A percentile compares a stretch with the other conserved stretches of the same genome.
Conservation (phyloP, 1,140 invertebrate genomes). For the Camponotus pennsylvanicus region DNA sequence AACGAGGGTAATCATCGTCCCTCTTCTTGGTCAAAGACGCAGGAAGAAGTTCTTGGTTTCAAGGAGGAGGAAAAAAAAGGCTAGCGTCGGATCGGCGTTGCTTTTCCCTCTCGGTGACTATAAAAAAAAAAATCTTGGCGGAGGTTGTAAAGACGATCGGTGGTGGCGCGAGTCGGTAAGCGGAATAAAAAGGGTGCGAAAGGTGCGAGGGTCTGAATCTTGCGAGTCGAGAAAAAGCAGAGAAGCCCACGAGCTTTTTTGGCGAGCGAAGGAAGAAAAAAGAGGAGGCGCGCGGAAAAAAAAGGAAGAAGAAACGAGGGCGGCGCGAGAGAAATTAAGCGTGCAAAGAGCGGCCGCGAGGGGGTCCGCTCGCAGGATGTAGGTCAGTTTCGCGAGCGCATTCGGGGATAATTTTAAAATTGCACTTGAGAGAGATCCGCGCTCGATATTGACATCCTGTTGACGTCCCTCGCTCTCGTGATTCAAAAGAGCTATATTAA, state of each 20-base stretch:
- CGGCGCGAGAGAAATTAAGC: conserved; percentile 60
- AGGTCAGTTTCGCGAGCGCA: conserved; percentile 71
- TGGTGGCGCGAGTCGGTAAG: background rate
- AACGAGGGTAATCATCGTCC: conserved; percentile 66
- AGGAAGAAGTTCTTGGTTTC: conserved; percentile 71
- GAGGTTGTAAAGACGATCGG: conserved; percentile 26
- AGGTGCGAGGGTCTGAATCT: background rate
- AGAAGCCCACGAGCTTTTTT: conserved; percentile 17
- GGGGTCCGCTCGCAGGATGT: conserved; percentile 56
- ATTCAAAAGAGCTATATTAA: background rate
- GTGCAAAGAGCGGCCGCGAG: conserved; percentile 31
- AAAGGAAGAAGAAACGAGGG: conserved; percentile 2
- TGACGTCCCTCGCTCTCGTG: background rate
- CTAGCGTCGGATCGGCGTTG: conserved; percentile 18
- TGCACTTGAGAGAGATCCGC: conserved; percentile 31
- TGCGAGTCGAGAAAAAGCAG: conserved; percentile 21
- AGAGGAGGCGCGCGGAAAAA: background rate
- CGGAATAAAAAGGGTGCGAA: background rate
- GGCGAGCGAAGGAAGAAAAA: background rate
- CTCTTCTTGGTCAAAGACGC: conserved; percentile 72
- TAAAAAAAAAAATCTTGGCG: conserved; percentile 54
- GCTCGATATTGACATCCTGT: conserved; percentile 34
- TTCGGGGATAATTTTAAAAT: conserved; percentile 64
- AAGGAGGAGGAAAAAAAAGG: conserved; percentile 64
- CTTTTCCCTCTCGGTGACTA: conserved; percentile 35